Evolutionary conservation across 2,113 vertebrate species (phyloP), one percentile per base, ranked within the genome.

Genomic region (Sapajus apella): DNA sequence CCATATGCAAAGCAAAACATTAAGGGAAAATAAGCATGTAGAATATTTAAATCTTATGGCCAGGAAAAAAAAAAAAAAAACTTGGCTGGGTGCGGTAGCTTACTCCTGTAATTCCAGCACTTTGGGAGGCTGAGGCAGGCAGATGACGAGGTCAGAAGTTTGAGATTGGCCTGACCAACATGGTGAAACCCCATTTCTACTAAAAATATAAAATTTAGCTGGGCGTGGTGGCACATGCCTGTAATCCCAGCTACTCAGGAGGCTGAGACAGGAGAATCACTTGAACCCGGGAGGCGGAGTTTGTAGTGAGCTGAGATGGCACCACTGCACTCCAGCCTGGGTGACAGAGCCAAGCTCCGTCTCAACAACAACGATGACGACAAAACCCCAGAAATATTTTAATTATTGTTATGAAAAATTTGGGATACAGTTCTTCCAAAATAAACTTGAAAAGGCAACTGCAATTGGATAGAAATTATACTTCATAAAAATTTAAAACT

Each of bases 371-470:
- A 30, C 10, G 5, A 30, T 0, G 13, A 30, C 0, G 30, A 64
- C 13, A 30, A 64, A 64, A 64, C 12, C 12, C 12, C 9, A 87
- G 66, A 96, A 93, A 88, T 90, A 55, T 20, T 56, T 25, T 86
- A 61, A 83, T 87, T 66, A 87, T 25, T 91, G 37, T 87, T 92
- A 95, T 47, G 40, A 43, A 82, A 68, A 87, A 76, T 85, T n/a
- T 88, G 55, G 73, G 52, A 35, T 68, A 79, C n/a, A 73, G 37
- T 95, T 91, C 87, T 94, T 84, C 27, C 55, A 85, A 92, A 88
- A 88, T 32, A 72, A 94, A 94, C 76, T 77, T 94, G 32, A 95
- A 85, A 95, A 23, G 61, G 21, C 61, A 83, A 89, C 50, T 95
- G 81, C 52, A 91, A 82, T 25, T 86, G 30, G 64, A 85, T 88